Base-by-base conservation (phyloP, 1,140 invertebrate species). In the Pogonomyrmex californicus region DNA sequence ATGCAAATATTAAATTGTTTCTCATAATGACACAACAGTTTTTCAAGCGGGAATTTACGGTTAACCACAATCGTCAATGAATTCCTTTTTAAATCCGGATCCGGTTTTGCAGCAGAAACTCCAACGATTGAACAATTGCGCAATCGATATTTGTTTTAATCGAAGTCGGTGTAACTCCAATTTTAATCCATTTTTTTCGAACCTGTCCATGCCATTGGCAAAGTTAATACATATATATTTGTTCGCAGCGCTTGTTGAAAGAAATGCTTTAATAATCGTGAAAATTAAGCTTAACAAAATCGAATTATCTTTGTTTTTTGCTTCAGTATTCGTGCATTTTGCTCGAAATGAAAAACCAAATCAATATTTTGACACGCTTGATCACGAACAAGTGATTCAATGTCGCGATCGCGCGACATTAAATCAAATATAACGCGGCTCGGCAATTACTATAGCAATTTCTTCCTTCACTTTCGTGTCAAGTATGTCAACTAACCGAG, bases 1-100 rank as follows among this genome's bases (percentile, higher is more conserved):
- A 56, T 23, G 17, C 14, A 38, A 41, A 23, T 44, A 10, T 23
- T n/a, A 60, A 76, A 76, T 76, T 12, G 30, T 44, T 60, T 60
- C 36, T 6, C 5, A 76, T 58, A 76, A 51, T 71, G 23, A 47
- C 41, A 33, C 6, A 23, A 23, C 38, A 10, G 2, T 60, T 76
- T 60, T 54, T 30, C 5, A 1, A 30, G 1, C n/a, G 54, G 14
- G 23, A 44, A 77, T 77, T 77, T 60, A 33, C 7, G 54, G 23
- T 76, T 44, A 76, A 76, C 73, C 58, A 41, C 58, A 14, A 77
- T 4, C 17, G 17, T 51, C 1, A 49, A 47, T 77, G 23, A 9
- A 36, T 62, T 47, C 10, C 38, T 49, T 76, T 76, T 9, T 14
- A 6, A 14, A 36, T 62, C 23, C 58, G 58, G 41, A 60, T 76